Conservation (phyloP, 2,888 invertebrate species). For the Oscheius sp. region DNA sequence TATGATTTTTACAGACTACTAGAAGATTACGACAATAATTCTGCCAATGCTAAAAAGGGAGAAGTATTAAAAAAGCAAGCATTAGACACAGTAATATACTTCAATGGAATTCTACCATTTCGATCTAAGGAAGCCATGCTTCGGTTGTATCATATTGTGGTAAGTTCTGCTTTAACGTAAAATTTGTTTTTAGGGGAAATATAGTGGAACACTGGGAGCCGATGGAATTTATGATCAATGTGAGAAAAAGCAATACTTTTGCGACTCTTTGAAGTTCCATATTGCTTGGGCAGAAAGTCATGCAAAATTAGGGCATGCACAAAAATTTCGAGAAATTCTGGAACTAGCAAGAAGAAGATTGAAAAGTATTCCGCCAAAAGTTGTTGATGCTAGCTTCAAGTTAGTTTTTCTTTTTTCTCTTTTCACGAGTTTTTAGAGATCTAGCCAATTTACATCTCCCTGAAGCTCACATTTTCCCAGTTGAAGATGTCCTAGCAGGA, state of each 20-base stretch:
- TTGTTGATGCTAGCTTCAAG: slow-evolving; percentile 10
- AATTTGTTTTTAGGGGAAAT: slow-evolving; percentile 38
- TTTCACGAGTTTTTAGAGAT: neutral
- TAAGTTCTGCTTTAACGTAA: neutral
- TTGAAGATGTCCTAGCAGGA: neutral
- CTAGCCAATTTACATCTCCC: neutral
- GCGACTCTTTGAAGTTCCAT: slow-evolving; percentile 40
- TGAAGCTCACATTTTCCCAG: neutral
- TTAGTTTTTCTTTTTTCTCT: neutral
- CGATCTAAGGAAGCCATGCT: neutral
- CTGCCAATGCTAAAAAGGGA: neutral
- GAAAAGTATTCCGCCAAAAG: neutral
- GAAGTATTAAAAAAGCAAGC: neutral
- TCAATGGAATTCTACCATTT: neutral
- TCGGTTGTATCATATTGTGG: neutral
- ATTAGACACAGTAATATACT: neutral
- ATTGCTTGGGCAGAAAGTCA: slow-evolving; percentile 46
- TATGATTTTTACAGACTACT: neutral
- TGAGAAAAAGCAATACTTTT: slow-evolving; percentile 41
- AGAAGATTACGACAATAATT: neutral
- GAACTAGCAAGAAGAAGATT: slow-evolving; percentile 20
- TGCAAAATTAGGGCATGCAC: slow-evolving; percentile 31
- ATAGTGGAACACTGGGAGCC: slow-evolving; percentile 42
- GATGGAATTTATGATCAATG: slow-evolving; percentile 48
- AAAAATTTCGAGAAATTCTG: slow-evolving; percentile 28